Conservation (phyloP, 2,888 invertebrate species). For the Ptilodon capucinus region DNA sequence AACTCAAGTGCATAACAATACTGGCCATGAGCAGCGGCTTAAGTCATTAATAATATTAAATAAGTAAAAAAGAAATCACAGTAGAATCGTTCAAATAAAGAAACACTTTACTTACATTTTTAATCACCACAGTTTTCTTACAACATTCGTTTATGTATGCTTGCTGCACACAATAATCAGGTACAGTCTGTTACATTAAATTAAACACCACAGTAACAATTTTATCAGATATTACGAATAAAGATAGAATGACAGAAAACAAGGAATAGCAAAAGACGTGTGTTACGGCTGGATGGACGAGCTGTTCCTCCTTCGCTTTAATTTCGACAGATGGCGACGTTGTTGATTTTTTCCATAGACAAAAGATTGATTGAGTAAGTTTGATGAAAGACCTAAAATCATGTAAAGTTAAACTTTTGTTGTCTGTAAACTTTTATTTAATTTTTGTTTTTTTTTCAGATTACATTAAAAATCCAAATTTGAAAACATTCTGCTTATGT, state of each 20-base stretch:
- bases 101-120: conserved; percentile 58
- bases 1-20: conserved; percentile 5
- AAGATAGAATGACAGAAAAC: conserved; percentile 68
- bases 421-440: too few species aligned
- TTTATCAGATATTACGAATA: conserved; percentile 57
- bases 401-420: too few species aligned
- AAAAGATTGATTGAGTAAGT: conserved; percentile 25
- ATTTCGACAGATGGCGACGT: conserved; percentile 62
- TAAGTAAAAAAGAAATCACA: conserved; percentile 52
- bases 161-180: conserved; percentile 53
- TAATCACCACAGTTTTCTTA: conserved; percentile 38
- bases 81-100: conserved; percentile 43
- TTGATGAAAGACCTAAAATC: conserved; percentile 47
- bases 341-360: conserved; percentile 51
- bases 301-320: conserved; percentile 36
- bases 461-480: too few species aligned
- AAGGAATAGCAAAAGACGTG: conserved; percentile 74
- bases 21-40: conserved; percentile 4
- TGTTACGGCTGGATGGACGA: conserved; percentile 53
- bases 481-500: too few species aligned
- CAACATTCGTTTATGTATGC: conserved; percentile 33
- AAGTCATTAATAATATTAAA: conserved; percentile 23
- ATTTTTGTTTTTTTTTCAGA: too few species aligned
- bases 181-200: conserved; percentile 47
- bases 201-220: conserved; percentile 46